Conservation (phyloP, 30 jellyfish, hydroid and myxozoan genomes). For the Cassiopea xamachana region DNA sequence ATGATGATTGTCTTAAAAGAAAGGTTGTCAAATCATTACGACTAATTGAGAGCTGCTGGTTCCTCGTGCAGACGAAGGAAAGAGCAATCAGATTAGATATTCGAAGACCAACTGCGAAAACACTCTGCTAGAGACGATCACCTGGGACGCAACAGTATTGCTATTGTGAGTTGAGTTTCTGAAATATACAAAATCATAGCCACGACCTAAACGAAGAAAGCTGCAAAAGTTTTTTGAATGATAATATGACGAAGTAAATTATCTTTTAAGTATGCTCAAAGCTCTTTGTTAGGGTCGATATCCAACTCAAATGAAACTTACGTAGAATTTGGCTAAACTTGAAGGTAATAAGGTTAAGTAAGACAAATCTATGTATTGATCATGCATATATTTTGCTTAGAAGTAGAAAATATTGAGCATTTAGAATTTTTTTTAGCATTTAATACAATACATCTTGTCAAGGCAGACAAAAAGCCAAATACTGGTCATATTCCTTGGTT, state of each 20-base stretch:
- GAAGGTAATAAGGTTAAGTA: no score
- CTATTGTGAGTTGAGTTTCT: not conserved
- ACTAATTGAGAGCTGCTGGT: conserved; percentile 14
- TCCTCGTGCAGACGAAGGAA: conserved; percentile 5
- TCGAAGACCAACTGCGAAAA: not conserved
- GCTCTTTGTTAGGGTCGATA: no score
- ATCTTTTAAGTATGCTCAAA: no score
- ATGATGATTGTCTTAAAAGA: conserved; percentile 24
- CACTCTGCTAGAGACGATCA: not conserved
- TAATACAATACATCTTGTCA: no score
- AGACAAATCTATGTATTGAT: no score
- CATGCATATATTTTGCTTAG: no score
- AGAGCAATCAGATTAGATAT: conserved; percentile 18
- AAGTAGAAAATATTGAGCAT: no score
- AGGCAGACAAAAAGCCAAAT: no score
- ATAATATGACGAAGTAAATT: not conserved
- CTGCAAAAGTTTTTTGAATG: not conserved
- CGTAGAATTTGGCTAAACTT: no score
- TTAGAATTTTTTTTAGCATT: no score
- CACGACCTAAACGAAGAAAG: not conserved
- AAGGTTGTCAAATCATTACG: conserved; percentile 1
- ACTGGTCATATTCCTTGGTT: no score
- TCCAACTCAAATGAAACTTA: no score
- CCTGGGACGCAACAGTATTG: not conserved
- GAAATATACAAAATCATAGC: not conserved